Conservation (phyloP, 2,113 vertebrate species). For the Oncorhynchus gorbuscha region DNA sequence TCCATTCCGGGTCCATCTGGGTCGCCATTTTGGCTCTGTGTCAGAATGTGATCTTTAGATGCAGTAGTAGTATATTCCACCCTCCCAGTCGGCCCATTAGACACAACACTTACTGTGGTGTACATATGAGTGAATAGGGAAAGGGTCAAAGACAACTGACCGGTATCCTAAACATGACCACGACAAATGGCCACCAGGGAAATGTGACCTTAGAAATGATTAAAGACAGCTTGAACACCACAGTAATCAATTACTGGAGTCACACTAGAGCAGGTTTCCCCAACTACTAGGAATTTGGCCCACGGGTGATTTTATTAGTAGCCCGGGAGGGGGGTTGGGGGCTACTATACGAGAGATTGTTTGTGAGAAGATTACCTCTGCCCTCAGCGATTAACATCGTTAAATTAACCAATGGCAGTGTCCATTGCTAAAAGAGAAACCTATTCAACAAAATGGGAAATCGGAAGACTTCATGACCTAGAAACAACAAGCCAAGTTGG, state of each 20-base stretch:
- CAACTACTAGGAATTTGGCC: too few species aligned
- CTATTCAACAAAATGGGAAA: too few species aligned
- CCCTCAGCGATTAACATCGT: too few species aligned
- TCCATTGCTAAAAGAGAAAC: too few species aligned
- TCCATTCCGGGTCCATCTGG: conserved; percentile 53
- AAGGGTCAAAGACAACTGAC: not conserved
- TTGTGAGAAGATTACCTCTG: too few species aligned
- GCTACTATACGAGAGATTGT: too few species aligned
- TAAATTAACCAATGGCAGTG: too few species aligned
- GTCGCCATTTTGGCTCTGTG: conserved; percentile 43
- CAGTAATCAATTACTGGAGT: not conserved
- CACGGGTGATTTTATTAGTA: too few species aligned
- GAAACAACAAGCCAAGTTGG: too few species aligned
- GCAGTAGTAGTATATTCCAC: conserved; percentile 12
- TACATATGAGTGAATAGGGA: not conserved
- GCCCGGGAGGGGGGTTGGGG: too few species aligned
- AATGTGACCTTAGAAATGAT: conserved; percentile 15
- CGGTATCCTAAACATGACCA: conserved; percentile 1
- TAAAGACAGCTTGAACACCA: conserved; percentile 8
- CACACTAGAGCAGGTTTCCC: not conserved
- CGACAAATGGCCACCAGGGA: conserved; percentile 11
- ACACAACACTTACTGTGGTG: not conserved
- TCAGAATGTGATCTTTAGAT: conserved; percentile 45
- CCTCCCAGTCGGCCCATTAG: not conserved
- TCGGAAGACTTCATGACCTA: too few species aligned